Percentiles rank a stretch among this genome's conserved stretches.
These are phyloP conservation scores for Lepidurus couesii DNA, from an alignment of 1,140 invertebrate genomes.

Conservation along the genomic window DNA sequence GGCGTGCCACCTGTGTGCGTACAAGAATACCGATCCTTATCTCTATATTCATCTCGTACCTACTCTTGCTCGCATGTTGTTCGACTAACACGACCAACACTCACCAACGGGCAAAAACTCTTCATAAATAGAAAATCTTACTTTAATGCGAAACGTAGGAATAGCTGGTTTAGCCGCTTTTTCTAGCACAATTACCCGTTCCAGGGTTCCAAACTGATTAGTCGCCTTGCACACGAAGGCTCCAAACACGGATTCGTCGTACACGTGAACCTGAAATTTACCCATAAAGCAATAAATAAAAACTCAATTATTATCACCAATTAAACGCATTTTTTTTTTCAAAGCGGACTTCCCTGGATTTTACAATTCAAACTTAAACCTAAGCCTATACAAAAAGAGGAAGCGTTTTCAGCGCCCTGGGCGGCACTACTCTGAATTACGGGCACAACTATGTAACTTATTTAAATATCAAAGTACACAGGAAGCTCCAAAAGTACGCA, in stretches of 20 bases:
- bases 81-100: too few relatives aligned
- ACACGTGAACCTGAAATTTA: conserved; percentile 45
- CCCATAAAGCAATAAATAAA: background rate
- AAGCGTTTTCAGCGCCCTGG: too few relatives aligned
- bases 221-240: conserved; percentile 51
- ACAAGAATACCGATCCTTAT: background rate
- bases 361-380: background rate
- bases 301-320: background rate
- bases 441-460: too few relatives aligned
- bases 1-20: conserved; percentile 22
- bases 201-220: conserved; percentile 50
- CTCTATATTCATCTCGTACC: background rate
- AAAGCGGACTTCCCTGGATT: background rate
- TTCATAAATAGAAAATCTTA: conserved; percentile 21
- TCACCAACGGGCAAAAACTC: too few relatives aligned
- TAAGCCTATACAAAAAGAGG: too few relatives aligned
- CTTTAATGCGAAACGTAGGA: conserved; percentile 41
- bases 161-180: conserved; percentile 49
- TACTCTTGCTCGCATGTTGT: background rate
- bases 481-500: too few relatives aligned
- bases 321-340: background rate
- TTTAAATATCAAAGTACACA: too few relatives aligned
- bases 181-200: conserved; percentile 47
- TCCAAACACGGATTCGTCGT: conserved; percentile 47
- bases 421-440: too few relatives aligned